A percentile compares a stretch with the other conserved stretches of the same genome.
These are phyloP conservation scores for Pterobdella sp. DNA, from an alignment of 2,888 invertebrate species.

Conservation along the genomic window DNA sequence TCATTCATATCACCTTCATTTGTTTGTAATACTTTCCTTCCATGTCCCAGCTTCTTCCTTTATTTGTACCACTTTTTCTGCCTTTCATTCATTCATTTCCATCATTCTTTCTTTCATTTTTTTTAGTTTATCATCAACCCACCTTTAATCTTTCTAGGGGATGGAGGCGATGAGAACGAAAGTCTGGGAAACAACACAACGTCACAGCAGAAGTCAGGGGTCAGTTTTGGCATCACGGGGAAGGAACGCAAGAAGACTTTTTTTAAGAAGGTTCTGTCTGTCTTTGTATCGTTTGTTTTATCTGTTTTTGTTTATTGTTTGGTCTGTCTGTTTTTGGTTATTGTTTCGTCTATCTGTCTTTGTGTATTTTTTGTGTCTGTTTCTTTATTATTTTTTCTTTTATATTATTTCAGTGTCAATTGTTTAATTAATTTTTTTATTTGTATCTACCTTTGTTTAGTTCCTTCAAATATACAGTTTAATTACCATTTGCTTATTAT, in stretches of 20 bases:
- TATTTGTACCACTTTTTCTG: background rate
- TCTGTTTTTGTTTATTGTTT: background rate
- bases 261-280: slow-evolving; percentile 71
- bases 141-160: background rate
- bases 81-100: background rate
- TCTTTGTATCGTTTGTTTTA: background rate
- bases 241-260: slow-evolving; percentile 96
- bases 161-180: slow-evolving; percentile 73
- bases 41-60: too few relatives aligned
- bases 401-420: background rate
- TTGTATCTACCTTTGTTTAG: too few relatives aligned
- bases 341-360: background rate
- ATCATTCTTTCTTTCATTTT: background rate
- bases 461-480: too few relatives aligned
- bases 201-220: slow-evolving; percentile 18
- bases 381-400: background rate
- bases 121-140: background rate
- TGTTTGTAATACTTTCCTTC: too few relatives aligned
- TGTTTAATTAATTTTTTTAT: background rate
- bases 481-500: too few relatives aligned
- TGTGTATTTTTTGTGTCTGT: background rate
- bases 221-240: slow-evolving; percentile 65
- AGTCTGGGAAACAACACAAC: slow-evolving; percentile 70
- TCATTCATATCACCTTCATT: too few relatives aligned
- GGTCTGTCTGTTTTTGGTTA: background rate